A percentile compares a stretch with the other conserved stretches of the same genome.
Evolutionary conservation across 2,113 vertebrate genomes (phyloP).

Genomic region (Tetraodon nigroviridis): DNA sequence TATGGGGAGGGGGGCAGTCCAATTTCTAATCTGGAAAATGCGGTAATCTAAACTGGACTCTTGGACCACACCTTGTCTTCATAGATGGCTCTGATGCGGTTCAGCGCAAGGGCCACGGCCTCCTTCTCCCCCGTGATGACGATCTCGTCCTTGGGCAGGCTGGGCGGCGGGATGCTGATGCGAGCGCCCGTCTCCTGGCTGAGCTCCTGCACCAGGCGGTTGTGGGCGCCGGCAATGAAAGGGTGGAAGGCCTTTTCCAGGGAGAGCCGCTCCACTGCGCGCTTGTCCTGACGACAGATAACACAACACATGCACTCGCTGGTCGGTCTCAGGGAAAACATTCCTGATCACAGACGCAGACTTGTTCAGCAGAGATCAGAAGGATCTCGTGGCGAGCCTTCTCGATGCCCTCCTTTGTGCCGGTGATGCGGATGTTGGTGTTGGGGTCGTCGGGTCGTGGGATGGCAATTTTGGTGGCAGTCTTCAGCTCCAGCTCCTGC

Average conservation of each 20-base stretch:
- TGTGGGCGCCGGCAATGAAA: constrained; percentile 73
- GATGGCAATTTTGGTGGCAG: constrained; percentile 75
- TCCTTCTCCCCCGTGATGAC: constrained; percentile 78
- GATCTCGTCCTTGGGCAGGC: constrained; percentile 75
- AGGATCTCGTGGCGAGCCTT: constrained; percentile 77
- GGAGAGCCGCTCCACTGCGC: constrained; percentile 71
- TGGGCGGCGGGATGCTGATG: constrained; percentile 74
- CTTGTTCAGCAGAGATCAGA: constrained; percentile 77
- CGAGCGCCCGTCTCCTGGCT: constrained; percentile 75
- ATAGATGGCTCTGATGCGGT: constrained; percentile 72
- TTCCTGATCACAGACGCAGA: constrained; percentile 24
- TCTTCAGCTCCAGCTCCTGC: constrained; percentile 78
- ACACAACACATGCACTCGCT: background rate
- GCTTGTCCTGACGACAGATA: constrained; percentile 67
- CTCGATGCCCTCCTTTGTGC: constrained; percentile 77
- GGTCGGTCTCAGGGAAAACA: background rate
- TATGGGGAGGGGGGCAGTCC: no score
- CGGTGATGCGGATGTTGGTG: constrained; percentile 73
- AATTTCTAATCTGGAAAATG: no score
- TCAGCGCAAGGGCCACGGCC: constrained; percentile 66
- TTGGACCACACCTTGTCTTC: constrained; percentile 72
- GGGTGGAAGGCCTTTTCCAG: constrained; percentile 77
- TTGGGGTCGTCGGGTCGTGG: constrained; percentile 74
- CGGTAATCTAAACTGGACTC: no score
- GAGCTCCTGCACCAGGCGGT: constrained; percentile 74